These are phyloP conservation scores for Mechanitis messenoides DNA, from an alignment of 2,888 invertebrate genomes.

Conservation along the genomic window DNA sequence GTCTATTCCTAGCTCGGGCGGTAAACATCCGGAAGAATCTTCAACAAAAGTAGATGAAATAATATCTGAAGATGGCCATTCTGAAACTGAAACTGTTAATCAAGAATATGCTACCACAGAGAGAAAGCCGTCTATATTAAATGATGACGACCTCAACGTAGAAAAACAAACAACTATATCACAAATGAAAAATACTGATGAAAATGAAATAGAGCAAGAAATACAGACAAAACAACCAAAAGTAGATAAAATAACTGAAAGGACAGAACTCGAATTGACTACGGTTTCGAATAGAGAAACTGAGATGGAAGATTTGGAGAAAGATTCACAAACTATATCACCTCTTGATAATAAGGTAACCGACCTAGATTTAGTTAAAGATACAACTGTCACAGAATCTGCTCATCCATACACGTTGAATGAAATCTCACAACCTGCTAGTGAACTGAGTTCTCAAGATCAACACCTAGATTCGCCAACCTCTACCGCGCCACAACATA, in stretches of 20 bases:
- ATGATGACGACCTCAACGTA: constrained; percentile 1
- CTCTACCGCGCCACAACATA: not conserved
- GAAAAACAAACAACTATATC: constrained; percentile 13
- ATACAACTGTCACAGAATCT: constrained; percentile 1
- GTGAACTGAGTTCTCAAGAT: not conserved
- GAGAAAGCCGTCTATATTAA: not conserved
- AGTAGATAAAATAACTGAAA: constrained; percentile 14
- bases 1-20: constrained; percentile 1
- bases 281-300: constrained; percentile 8
- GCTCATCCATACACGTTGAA: not conserved
- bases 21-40: constrained; percentile 11
- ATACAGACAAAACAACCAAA: constrained; percentile 16
- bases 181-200: too few relatives aligned
- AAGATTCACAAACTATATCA: not conserved
- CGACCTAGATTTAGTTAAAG: not conserved
- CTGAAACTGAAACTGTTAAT: not conserved
- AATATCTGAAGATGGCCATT: constrained; percentile 14
- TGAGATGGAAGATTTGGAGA: constrained; percentile 6
- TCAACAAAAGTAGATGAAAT: constrained; percentile 8
- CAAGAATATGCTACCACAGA: constrained; percentile 1
- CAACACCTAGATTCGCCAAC: not conserved
- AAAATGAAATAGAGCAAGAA: constrained; percentile 10
- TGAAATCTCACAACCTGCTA: not conserved
- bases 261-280: constrained; percentile 8
- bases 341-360: not conserved